These are phyloP conservation scores for Leptinotarsa juncta DNA, from an alignment of 2,888 invertebrate genomes.

Conservation along the genomic window DNA sequence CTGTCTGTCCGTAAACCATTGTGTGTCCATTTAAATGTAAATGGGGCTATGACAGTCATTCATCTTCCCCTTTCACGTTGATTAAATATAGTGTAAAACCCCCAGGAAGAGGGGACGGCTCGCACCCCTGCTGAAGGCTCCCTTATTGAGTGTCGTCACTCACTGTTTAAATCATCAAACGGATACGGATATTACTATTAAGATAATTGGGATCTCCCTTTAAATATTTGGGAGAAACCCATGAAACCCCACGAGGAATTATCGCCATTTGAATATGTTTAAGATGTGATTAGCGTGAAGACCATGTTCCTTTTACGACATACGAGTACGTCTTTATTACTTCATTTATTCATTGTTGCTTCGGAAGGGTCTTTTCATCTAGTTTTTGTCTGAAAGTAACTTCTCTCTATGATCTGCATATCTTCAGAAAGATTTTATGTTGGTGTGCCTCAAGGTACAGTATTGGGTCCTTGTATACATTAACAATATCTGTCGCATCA, in stretches of 20 bases:
- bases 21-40: slow-evolving; percentile 64
- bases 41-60: slow-evolving; percentile 58
- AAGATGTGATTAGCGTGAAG: slow-evolving; percentile 18
- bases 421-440: too few species aligned
- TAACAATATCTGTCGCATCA: too few species aligned
- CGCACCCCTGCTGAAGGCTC: slow-evolving; percentile 48
- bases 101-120: slow-evolving; percentile 44
- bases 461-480: too few species aligned
- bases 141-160: slow-evolving; percentile 54
- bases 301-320: too few species aligned
- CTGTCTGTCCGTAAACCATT: slow-evolving; percentile 59
- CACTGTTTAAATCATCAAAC: slow-evolving; percentile 60
- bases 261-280: slow-evolving; percentile 37
- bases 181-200: slow-evolving; percentile 65
- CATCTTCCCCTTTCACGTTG: slow-evolving; percentile 57
- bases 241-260: slow-evolving; percentile 42
- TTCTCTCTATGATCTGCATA: too few species aligned
- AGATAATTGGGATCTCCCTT: slow-evolving; percentile 56
- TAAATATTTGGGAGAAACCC: slow-evolving; percentile 50
- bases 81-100: slow-evolving; percentile 61
- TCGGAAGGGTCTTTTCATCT: too few species aligned
- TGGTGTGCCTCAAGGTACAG: too few species aligned
- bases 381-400: too few species aligned
- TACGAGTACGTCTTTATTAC: too few species aligned
- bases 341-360: too few species aligned